Percentiles rank a stretch among this genome's conserved stretches.
These are phyloP conservation scores for Caracal caracal DNA, from an alignment of 2,113 vertebrate genomes.

Conservation along the genomic window DNA sequence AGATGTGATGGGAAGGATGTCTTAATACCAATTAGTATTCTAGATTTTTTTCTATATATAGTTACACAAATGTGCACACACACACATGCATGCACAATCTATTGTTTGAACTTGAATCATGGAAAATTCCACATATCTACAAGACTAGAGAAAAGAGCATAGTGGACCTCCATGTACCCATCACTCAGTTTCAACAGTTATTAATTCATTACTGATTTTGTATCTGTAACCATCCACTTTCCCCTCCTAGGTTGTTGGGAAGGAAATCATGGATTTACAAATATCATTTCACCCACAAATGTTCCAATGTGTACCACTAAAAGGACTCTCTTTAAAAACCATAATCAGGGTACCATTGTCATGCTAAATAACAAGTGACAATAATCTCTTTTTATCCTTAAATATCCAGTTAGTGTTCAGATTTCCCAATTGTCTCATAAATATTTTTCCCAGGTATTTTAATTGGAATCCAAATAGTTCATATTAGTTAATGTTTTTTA, in stretches of 20 bases:
- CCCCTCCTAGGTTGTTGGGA: neutral
- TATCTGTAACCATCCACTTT: neutral
- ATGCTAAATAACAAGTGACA: neutral
- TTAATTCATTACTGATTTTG: neutral
- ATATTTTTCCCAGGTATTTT: neutral
- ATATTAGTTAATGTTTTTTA: neutral
- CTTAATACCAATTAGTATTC: neutral
- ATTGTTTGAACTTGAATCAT: neutral
- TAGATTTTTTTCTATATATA: neutral
- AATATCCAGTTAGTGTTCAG: neutral
- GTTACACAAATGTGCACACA: neutral
- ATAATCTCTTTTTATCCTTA: neutral
- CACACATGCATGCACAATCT: neutral
- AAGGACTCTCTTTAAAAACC: neutral
- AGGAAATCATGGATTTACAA: neutral
- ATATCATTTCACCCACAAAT: neutral
- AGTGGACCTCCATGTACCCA: too few species aligned
- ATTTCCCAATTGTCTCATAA: neutral
- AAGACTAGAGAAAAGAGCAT: neutral
- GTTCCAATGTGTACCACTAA: neutral
- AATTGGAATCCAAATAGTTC: neutral
- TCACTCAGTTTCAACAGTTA: neutral
- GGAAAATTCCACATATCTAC: neutral
- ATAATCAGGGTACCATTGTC: neutral
- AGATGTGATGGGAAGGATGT: neutral